Evolutionary conservation across 2,888 invertebrate species (phyloP).

Genomic region (Neoitamus cyanurus): DNA sequence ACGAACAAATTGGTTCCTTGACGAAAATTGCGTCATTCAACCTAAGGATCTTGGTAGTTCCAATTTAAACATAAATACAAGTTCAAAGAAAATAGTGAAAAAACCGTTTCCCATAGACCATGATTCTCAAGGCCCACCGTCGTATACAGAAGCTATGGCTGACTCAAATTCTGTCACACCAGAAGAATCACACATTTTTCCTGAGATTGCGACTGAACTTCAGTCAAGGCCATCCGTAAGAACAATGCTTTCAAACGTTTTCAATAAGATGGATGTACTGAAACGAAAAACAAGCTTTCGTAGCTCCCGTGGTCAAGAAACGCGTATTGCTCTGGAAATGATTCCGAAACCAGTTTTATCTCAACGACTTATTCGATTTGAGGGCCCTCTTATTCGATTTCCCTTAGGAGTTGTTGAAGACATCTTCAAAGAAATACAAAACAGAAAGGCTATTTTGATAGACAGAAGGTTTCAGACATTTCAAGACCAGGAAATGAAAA

Average conservation of each 20-base stretch:
- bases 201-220: constrained; percentile 7
- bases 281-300: constrained; percentile 63
- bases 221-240: constrained; percentile 48
- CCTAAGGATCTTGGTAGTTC: constrained; percentile 36
- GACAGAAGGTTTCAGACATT: constrained; percentile 80
- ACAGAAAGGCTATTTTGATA: constrained; percentile 77
- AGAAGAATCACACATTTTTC: constrained; percentile 5
- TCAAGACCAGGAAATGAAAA: constrained; percentile 76
- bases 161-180: background rate
- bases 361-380: constrained; percentile 62
- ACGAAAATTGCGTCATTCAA: constrained; percentile 7
- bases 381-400: constrained; percentile 64
- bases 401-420: constrained; percentile 75
- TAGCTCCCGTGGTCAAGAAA: constrained; percentile 56
- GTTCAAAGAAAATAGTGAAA: constrained; percentile 41
- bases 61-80: constrained; percentile 50
- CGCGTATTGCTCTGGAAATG: constrained; percentile 63
- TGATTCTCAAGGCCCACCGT: constrained; percentile 62
- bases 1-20: constrained; percentile 64
- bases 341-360: constrained; percentile 64
- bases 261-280: constrained; percentile 62
- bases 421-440: constrained; percentile 79
- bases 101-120: constrained; percentile 56
- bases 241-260: constrained; percentile 62
- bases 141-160: constrained; percentile 64